Conservation (phyloP, 2,113 vertebrate genomes). For the Pelmatolapia mariae region DNA sequence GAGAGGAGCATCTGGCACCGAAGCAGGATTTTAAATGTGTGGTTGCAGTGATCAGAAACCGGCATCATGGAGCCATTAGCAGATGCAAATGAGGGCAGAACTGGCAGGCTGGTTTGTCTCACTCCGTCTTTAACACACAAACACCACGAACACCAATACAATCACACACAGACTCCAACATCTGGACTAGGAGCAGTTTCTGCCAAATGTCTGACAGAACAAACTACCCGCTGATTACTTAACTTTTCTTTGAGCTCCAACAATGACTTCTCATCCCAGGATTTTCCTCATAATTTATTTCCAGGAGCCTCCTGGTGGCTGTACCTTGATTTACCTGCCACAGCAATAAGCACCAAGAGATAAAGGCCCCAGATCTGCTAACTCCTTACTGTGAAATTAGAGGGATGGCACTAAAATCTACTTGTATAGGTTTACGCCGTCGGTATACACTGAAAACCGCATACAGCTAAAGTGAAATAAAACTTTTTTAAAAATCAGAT, state of each 20-base stretch:
- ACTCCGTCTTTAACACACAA: background rate
- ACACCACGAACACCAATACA: background rate
- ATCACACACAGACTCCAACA: background rate
- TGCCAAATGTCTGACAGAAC: background rate
- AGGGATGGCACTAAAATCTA: background rate
- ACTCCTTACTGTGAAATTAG: background rate
- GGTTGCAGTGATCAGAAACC: conserved; percentile 44
- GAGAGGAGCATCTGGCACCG: conserved; percentile 17
- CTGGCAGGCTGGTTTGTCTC: conserved; percentile 31
- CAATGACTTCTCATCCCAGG: background rate
- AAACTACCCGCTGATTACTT: background rate
- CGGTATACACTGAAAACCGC: background rate
- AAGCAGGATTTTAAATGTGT: conserved; percentile 35
- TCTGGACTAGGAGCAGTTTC: conserved; percentile 10
- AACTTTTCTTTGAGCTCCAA: background rate
- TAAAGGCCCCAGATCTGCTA: background rate
- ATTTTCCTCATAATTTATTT: background rate
- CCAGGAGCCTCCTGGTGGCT: background rate
- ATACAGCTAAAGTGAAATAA: background rate
- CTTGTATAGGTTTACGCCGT: background rate
- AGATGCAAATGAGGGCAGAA: conserved; percentile 44
- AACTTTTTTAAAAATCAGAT: background rate
- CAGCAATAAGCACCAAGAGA: background rate
- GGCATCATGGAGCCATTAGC: conserved; percentile 50
- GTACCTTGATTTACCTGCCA: background rate